Base-by-base conservation (phyloP, 2,113 vertebrate genomes). In the Silurus meridionalis region DNA sequence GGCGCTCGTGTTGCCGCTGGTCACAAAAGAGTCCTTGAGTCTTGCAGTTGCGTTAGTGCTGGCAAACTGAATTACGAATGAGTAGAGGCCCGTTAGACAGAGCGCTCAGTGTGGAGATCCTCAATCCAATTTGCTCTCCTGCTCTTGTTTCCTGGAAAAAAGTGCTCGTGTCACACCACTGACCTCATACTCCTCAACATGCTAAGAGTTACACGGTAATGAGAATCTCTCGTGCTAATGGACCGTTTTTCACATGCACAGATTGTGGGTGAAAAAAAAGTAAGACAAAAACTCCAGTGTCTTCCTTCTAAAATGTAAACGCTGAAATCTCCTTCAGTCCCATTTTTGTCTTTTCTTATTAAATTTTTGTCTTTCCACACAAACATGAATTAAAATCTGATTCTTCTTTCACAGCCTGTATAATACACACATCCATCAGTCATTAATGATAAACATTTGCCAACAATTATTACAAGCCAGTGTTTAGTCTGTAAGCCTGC, bases 1-100 rank as follows among this genome's bases (percentile, higher is more conserved):
- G 90, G 86, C 87, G 86, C 91, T 91, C 78, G 37, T 91, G 90
- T 81, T 91, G 87, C 90, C 75, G 89, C 87, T 37, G 53, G 82
- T 85, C 83, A 91, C 85, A 90, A 87, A 90, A 89, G 85, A 80
- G 74, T 82, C 78, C 85, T 87, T 92, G 89, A 92, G 88, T 92
- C 86, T 82, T 67, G 72, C 11, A 55, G 85, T 94, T 92, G 93
- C 88, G 87, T 92, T 92, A 90, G 88, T 89, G 83, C 89, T 80
- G 84, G 90, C 90, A 94, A 91, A 94, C 81, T 93, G 80, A 91
- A 92, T 94, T 93, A 91, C 84, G 85, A 57, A 83, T 83, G 82
- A 74, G 83, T 75, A 85, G 83, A 86, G 87, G 74, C 83, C 75
- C 0, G 64, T 72, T 48, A 88, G 78, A 93, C 88, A 92, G 89